Percentiles rank a stretch among this genome's conserved stretches.
Conservation (phyloP, 2,113 vertebrate species). For the Aldabrachelys gigantea region DNA sequence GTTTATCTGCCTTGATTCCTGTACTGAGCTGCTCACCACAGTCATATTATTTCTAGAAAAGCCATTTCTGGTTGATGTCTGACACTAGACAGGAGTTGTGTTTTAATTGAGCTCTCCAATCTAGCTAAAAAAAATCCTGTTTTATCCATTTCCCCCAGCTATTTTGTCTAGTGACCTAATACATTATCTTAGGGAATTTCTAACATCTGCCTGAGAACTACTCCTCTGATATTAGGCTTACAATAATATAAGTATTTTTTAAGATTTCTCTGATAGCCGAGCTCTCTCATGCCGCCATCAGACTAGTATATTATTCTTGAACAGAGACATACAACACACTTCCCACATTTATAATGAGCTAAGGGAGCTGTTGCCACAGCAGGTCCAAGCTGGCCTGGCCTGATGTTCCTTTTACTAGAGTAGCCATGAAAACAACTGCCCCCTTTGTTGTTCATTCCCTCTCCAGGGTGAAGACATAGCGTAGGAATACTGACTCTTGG, state of each 20-base stretch:
- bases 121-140: not conserved
- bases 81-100: not conserved
- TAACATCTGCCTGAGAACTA: not conserved
- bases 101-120: not conserved
- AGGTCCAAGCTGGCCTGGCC: not conserved
- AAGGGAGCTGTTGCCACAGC: not conserved
- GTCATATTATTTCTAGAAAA: not conserved
- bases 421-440: not conserved
- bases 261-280: not conserved
- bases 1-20: not conserved
- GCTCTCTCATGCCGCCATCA: not conserved
- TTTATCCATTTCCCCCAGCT: not conserved
- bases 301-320: not conserved
- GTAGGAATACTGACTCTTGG: not conserved
- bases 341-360: accelerated
- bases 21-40: not conserved
- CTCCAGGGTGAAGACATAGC: not conserved
- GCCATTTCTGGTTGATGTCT: not conserved
- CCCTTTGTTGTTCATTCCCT: not conserved
- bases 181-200: not conserved
- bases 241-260: not conserved
- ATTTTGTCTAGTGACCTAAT: not conserved
- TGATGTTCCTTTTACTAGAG: not conserved
- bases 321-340: not conserved
- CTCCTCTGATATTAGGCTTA: not conserved